phyloP scores from a whole-genome alignment of 2,888 invertebrate genomes.

The Netelia fuscicornis region DNA sequence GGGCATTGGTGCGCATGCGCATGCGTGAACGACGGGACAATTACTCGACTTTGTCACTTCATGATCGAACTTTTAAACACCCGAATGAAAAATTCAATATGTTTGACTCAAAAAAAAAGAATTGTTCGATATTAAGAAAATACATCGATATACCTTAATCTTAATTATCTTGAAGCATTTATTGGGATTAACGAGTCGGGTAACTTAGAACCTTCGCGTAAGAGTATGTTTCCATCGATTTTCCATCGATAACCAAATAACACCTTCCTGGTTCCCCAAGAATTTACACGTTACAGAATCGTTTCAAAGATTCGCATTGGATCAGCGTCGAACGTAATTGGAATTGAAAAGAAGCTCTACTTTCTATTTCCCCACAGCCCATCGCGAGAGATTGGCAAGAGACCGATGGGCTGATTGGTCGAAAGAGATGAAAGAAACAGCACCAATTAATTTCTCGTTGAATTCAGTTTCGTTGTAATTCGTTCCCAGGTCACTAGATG shows the following conservation, averaged over 20 bases:
- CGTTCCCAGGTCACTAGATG: slow-evolving; percentile 25
- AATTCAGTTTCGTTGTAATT: slow-evolving; percentile 28
- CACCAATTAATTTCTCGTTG: slow-evolving; percentile 62
- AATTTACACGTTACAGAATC: background rate
- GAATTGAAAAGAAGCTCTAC: slow-evolving; percentile 56
- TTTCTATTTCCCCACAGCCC: slow-evolving; percentile 2
- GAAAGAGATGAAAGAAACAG: slow-evolving; percentile 50
- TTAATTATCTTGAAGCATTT: too few species aligned
- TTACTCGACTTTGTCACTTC: too few species aligned
- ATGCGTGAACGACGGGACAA: too few species aligned
- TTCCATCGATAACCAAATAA: background rate
- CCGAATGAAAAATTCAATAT: too few species aligned
- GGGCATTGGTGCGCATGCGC: too few species aligned
- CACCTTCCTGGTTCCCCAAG: background rate
- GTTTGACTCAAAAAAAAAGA: too few species aligned
- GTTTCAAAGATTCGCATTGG: slow-evolving; percentile 18
- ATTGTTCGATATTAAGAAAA: too few species aligned
- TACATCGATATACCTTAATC: too few species aligned
- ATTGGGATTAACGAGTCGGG: background rate
- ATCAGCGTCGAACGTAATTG: slow-evolving; percentile 36
- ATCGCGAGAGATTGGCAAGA: slow-evolving; percentile 26
- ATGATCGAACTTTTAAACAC: too few species aligned
- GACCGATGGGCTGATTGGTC: slow-evolving; percentile 35
- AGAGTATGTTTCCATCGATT: slow-evolving; percentile 9
- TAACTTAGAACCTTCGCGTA: background rate